Conservation (phyloP, 2,888 invertebrate species). For the Pantelozetes paolii region DNA sequence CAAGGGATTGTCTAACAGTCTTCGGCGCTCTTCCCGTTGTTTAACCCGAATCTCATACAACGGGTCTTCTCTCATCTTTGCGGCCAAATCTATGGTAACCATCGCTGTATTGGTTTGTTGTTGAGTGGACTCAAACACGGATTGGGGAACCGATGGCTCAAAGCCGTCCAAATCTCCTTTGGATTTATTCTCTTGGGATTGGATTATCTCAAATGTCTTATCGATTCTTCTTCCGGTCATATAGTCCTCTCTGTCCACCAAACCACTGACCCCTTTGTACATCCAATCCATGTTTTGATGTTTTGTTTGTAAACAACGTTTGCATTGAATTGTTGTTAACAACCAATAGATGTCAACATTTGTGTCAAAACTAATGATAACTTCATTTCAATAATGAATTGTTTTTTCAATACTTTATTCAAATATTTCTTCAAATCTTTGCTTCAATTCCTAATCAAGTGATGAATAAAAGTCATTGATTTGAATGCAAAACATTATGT, state of each 20-base stretch:
- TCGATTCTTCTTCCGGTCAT: conserved; percentile 76
- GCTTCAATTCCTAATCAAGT: neutral
- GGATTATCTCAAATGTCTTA: conserved; percentile 66
- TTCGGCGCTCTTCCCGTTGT: conserved; percentile 78
- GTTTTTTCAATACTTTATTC: neutral
- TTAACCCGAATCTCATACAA: conserved; percentile 73
- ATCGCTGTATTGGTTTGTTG: conserved; percentile 30
- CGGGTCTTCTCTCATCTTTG: conserved; percentile 90
- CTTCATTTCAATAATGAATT: no score
- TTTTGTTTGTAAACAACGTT: neutral
- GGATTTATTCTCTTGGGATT: conserved; percentile 59
- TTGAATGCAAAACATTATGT: no score
- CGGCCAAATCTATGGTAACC: conserved; percentile 68
- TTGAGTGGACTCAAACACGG: conserved; percentile 6
- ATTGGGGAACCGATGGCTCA: conserved; percentile 26
- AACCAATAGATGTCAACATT: neutral
- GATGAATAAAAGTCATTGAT: no score
- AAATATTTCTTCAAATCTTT: neutral
- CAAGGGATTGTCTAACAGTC: conserved; percentile 83
- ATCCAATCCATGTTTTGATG: conserved; percentile 51
- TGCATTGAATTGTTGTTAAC: neutral
- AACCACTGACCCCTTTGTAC: conserved; percentile 59
- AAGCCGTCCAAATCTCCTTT: conserved; percentile 41
- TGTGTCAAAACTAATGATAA: neutral
- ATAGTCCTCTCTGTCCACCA: conserved; percentile 78